phyloP scores from a whole-genome alignment of 2,113 vertebrate genomes.

The Chloroceryle aenea region DNA sequence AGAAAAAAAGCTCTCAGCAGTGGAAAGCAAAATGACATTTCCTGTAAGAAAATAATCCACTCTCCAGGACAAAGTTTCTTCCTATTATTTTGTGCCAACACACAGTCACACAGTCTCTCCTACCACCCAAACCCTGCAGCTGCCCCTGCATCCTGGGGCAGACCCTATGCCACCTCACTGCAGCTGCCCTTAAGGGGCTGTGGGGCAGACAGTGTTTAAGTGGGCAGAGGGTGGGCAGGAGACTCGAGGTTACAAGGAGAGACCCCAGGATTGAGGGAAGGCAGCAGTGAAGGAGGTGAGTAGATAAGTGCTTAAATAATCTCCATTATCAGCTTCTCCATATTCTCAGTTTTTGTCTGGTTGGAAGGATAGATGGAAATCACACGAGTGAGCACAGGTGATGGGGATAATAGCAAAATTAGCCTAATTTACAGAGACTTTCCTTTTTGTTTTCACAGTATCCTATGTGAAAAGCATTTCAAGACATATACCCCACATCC shows the following conservation, averaged over 20 bases:
- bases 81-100: not conserved
- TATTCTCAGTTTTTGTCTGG: not conserved
- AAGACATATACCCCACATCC: not conserved
- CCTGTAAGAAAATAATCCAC: not conserved
- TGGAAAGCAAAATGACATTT: not conserved
- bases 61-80: not conserved
- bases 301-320: not conserved
- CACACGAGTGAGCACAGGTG: not conserved
- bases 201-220: not conserved
- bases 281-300: not conserved
- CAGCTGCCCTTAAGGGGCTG: not conserved
- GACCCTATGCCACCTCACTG: accelerated
- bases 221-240: not conserved
- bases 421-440: not conserved
- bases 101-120: accelerated
- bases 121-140: not conserved
- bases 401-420: not conserved
- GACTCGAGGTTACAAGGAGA: not conserved
- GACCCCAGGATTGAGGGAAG: not conserved
- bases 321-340: not conserved
- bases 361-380: not conserved
- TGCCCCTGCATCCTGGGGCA: not conserved
- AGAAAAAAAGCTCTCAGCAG: not conserved
- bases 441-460: not conserved
- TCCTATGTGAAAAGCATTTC: not conserved